Conservation (phyloP, 2,888 invertebrate species). For the Andrena bucephala region DNA sequence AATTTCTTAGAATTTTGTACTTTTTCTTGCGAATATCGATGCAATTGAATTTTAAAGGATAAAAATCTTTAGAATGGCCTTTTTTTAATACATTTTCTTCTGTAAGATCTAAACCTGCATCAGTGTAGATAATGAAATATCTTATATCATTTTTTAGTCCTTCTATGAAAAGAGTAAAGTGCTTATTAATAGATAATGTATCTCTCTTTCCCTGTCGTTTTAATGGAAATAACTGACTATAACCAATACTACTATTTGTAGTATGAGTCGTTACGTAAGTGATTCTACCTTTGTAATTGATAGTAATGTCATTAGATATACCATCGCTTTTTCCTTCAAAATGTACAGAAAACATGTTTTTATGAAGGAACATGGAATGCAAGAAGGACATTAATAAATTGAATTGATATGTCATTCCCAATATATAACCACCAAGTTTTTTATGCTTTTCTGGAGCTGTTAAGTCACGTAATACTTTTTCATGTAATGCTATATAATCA, state of each 20-base stretch:
- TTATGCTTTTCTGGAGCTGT: constrained; percentile 25
- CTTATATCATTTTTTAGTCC: neutral
- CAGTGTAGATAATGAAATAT: too few relatives aligned
- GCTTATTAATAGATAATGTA: constrained; percentile 23
- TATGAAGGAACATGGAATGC: constrained; percentile 65
- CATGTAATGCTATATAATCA: too few relatives aligned
- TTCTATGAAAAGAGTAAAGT: constrained; percentile 23
- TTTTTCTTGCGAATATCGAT: constrained; percentile 14
- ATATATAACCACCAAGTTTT: constrained; percentile 49
- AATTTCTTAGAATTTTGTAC: too few relatives aligned
- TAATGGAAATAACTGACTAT: neutral
- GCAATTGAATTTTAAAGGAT: neutral
- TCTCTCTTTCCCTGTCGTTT: neutral
- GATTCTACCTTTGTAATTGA: constrained; percentile 1
- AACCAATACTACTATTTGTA: neutral
- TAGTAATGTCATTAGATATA: too few relatives aligned
- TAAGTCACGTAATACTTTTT: too few relatives aligned
- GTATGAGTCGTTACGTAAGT: constrained; percentile 25
- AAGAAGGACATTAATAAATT: constrained; percentile 70
- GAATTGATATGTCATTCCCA: constrained; percentile 33
- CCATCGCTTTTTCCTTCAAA: too few relatives aligned
- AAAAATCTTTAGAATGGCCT: neutral
- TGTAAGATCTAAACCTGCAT: constrained; percentile 18
- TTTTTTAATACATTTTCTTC: constrained; percentile 19
- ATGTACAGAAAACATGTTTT: too few relatives aligned